phyloP scores from a whole-genome alignment of 2,113 vertebrate species.

The Labrus mixtus region DNA sequence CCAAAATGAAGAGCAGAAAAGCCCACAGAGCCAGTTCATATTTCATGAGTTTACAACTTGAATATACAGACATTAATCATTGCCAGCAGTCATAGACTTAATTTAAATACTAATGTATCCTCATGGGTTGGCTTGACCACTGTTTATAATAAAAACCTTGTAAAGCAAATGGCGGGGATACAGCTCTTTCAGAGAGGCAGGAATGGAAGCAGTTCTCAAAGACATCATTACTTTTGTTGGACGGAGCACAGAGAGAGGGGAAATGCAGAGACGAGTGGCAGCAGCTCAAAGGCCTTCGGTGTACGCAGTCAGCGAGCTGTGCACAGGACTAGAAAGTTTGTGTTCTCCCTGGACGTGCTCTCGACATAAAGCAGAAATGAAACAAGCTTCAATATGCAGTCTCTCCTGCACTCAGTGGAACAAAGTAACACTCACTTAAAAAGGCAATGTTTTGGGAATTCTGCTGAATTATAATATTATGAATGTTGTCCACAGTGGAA shows the following conservation, averaged over 20 bases:
- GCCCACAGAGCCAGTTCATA: conserved; percentile 8
- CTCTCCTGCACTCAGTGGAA: conserved; percentile 23
- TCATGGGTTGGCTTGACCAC: conserved; percentile 11
- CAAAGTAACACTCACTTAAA: conserved; percentile 39
- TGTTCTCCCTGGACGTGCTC: conserved; percentile 61
- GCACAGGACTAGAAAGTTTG: conserved; percentile 51
- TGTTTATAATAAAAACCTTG: conserved; percentile 49
- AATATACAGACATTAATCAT: conserved; percentile 16
- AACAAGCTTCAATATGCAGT: conserved; percentile 50
- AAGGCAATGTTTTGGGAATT: conserved; percentile 17
- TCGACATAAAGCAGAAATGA: conserved; percentile 50
- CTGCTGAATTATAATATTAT: conserved; percentile 30
- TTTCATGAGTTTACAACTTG: conserved; percentile 32
- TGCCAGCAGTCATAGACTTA: conserved; percentile 30
- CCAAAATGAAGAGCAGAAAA: conserved; percentile 13
- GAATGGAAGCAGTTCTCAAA: conserved; percentile 60
- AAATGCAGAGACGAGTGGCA: conserved; percentile 73
- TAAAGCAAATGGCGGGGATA: conserved; percentile 21
- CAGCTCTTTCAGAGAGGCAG: conserved; percentile 44
- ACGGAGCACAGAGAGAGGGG: conserved; percentile 60
- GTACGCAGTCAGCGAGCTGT: conserved; percentile 58
- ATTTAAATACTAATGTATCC: conserved; percentile 37
- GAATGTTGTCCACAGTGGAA: conserved; percentile 10
- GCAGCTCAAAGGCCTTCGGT: conserved; percentile 72
- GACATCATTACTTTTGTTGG: conserved; percentile 73